Conservation (phyloP, 2,888 invertebrate genomes). For the Cantharis flavilabris region DNA sequence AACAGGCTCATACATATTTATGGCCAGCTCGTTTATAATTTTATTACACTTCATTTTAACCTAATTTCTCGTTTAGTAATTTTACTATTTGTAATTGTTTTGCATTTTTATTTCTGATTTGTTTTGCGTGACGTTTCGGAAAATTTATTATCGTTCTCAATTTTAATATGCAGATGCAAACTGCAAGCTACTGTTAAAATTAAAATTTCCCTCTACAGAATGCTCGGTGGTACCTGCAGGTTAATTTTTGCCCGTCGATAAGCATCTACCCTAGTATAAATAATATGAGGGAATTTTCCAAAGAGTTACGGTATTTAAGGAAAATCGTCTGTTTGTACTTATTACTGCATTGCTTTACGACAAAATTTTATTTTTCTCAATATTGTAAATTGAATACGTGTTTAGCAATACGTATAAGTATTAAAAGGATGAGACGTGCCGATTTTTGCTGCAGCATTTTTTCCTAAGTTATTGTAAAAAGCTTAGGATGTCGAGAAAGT, state of each 20-base stretch:
- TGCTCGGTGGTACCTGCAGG: background rate
- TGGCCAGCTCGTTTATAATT: background rate
- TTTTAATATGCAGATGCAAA: background rate
- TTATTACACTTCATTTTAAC: background rate
- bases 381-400: background rate
- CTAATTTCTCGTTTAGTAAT: background rate
- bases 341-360: background rate
- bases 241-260: no score
- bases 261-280: background rate
- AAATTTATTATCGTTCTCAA: background rate
- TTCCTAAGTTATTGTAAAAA: background rate
- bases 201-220: background rate
- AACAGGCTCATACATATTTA: background rate
- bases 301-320: background rate
- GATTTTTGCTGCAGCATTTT: background rate
- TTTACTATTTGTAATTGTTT: background rate
- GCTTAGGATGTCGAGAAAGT: background rate
- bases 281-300: background rate
- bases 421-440: background rate
- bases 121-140: background rate
- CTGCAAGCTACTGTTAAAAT: background rate
- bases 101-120: background rate
- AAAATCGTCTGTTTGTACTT: no score
- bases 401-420: background rate
- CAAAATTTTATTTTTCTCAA: background rate